phyloP scores from a whole-genome alignment of 2,113 vertebrate species.

The Pluvialis apricaria region DNA sequence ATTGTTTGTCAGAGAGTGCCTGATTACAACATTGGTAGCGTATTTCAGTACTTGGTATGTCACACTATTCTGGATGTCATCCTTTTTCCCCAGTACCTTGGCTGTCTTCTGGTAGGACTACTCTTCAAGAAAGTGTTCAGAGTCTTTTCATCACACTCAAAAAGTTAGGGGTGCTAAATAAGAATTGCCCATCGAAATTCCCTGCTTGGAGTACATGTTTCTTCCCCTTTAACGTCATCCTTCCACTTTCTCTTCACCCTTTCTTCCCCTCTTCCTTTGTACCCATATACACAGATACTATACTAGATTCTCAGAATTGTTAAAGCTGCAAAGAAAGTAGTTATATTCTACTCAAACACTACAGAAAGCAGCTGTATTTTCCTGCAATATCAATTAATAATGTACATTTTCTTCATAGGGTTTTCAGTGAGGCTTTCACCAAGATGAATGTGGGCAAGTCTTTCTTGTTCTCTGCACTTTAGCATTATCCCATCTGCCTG shows the following conservation, averaged over 20 bases:
- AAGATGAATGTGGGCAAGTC: not conserved
- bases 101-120: not conserved
- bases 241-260: not conserved
- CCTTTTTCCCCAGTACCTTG: not conserved
- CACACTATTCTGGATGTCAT: not conserved
- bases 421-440: not conserved
- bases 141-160: not conserved
- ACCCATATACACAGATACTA: not conserved
- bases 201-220: not conserved
- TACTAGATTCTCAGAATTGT: not conserved
- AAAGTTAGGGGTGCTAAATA: not conserved
- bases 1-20: not conserved
- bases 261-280: not conserved
- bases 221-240: not conserved
- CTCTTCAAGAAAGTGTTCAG: not conserved
- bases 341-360: not conserved
- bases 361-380: not conserved
- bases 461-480: not conserved
- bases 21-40: not conserved
- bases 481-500: not conserved
- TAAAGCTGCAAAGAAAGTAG: not conserved
- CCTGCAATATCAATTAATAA: not conserved
- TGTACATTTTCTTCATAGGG: not conserved
- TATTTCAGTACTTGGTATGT: not conserved
- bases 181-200: not conserved